A percentile compares a stretch with the other conserved stretches of the same genome.
Evolutionary conservation across 1,140 invertebrate genomes (phyloP).

Genomic region (Copidosoma floridanum): DNA sequence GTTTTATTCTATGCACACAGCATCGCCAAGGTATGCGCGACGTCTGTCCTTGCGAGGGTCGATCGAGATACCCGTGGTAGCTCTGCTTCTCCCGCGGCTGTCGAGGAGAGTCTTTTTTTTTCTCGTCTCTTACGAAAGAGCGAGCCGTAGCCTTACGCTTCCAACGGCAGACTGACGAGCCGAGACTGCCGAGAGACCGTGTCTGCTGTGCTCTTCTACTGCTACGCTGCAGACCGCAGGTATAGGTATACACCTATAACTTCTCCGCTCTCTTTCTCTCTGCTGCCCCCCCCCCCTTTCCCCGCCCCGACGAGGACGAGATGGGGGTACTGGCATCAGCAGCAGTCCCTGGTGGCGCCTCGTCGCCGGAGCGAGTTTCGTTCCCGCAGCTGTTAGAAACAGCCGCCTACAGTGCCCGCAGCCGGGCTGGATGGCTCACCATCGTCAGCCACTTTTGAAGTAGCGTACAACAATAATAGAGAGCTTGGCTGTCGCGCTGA

Average conservation of each 20-base stretch:
- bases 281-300: conserved; percentile 27
- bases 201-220: too few species aligned
- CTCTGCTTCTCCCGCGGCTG: too few species aligned
- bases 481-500: conserved; percentile 27
- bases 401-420: too few species aligned
- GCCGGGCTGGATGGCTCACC: too few species aligned
- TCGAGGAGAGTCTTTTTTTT: conserved; percentile 14
- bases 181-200: conserved; percentile 40
- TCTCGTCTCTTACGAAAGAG: conserved; percentile 41
- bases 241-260: too few species aligned
- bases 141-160: conserved; percentile 47
- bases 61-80: too few species aligned
- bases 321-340: not conserved
- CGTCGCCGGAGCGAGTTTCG: not conserved
- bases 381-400: not conserved
- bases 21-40: too few species aligned
- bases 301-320: not conserved
- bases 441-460: conserved; percentile 22
- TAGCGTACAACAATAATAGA: too few species aligned
- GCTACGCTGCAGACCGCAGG: too few species aligned
- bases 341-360: not conserved
- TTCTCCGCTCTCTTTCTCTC: conserved; percentile 43
- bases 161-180: conserved; percentile 50
- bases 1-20: too few species aligned
- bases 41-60: too few species aligned